phyloP scores from a whole-genome alignment of 2,797 vertebrate genomes.

The Geotria australis region DNA sequence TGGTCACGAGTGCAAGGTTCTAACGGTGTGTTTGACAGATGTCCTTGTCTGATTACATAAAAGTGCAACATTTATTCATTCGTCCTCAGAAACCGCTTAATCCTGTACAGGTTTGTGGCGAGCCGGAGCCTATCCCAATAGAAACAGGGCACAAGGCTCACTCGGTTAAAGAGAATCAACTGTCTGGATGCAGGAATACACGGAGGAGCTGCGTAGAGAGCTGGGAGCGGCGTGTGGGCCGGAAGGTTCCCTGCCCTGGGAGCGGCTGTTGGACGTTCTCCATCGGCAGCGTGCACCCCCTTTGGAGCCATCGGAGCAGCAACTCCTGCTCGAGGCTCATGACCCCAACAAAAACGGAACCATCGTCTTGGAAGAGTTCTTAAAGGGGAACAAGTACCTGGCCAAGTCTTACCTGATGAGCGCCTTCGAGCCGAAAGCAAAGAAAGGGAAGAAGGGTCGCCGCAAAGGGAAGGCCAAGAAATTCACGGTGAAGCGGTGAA shows the following conservation, averaged over 20 bases:
- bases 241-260: conserved; percentile 12
- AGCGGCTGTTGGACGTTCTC: conserved; percentile 22
- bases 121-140: too few relatives aligned
- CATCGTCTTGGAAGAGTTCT: conserved; percentile 29
- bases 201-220: conserved; percentile 13
- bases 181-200: conserved; percentile 10
- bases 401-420: conserved; percentile 28
- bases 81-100: too few relatives aligned
- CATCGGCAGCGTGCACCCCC: conserved; percentile 13
- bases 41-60: too few relatives aligned
- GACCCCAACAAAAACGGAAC: conserved; percentile 11
- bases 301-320: conserved; percentile 8
- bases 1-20: too few relatives aligned
- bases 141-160: too few relatives aligned
- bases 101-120: too few relatives aligned
- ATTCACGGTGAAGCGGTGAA: conserved; percentile 1
- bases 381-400: conserved; percentile 41
- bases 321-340: conserved; percentile 14
- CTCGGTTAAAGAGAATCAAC: too few relatives aligned
- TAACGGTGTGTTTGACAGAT: too few relatives aligned
- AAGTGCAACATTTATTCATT: too few relatives aligned
- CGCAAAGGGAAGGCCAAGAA: conserved; percentile 19
- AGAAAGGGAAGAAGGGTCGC: conserved; percentile 14
- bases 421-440: conserved; percentile 27
- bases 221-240: conserved; percentile 9